Base-by-base conservation (phyloP, 2,888 invertebrate species). In the Caenorhabditis zanzibari region DNA sequence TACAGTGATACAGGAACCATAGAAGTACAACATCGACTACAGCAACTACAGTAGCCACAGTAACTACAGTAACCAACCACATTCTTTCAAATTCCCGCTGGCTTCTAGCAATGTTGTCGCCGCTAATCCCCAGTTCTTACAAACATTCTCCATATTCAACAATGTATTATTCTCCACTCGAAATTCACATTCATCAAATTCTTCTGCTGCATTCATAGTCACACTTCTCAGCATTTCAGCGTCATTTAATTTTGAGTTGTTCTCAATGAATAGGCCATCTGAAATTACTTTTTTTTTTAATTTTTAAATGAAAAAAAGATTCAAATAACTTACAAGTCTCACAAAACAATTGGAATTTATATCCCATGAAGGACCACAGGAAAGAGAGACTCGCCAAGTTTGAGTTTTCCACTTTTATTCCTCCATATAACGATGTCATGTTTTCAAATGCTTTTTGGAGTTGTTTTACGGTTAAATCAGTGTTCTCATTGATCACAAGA, bases 251-350 rank as follows among this genome's bases (percentile, higher is more conserved):
- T 47, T 14, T n/a, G 47, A 47, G 47, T 47, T 47, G 47, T 47
- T 47, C 47, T 47, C 47, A 47, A 47, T 47, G 47, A 47, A n/a
- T 5, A 47, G n/a, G 14, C 47, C 47, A 47, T 47, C 47, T 47
- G 47, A 5, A 47, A 47, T 5, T 5, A 47, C 9, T 41, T 1
- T 41, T 1, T 41, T 41, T 2, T n/a, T n/a, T 5, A 47, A 16
- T 5, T 47, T 47, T 44, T 12, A 9, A 12, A 16, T 44, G 12
- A 44, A 44, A 12, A 12, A 5, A 9, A 9, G 32, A 32, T 6
- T 4, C 32, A 32, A 4, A 7, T 6, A 47, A 47, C 47, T 47
- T n/a, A 47, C 47, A n/a, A 14, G 14, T 14, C 16, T 47, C 1
- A 47, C 47, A 47, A 14, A 5, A 5, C 14, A 47, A n/a, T 10